Percentiles rank a stretch among this genome's conserved stretches.
Evolutionary conservation across 2,888 invertebrate genomes (phyloP).

Genomic region (Ectropis crepuscularia): DNA sequence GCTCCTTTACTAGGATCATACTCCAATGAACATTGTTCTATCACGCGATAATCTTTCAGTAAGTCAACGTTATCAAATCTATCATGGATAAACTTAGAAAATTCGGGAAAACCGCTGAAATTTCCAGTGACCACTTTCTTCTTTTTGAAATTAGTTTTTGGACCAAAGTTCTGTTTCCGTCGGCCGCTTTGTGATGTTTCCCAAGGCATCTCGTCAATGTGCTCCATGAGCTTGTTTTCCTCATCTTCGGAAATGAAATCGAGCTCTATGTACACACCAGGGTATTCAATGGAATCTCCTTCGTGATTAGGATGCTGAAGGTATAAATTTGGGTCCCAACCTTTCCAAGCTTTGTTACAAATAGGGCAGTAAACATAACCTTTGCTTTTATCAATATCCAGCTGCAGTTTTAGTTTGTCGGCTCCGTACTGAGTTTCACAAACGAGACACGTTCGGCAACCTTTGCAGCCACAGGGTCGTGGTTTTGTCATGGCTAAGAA

Average conservation of each 20-base stretch:
- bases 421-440: conserved; percentile 89
- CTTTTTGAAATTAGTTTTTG: conserved; percentile 99
- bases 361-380: conserved; percentile 90
- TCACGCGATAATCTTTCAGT: conserved; percentile 90
- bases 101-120: conserved; percentile 95
- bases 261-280: conserved; percentile 88
- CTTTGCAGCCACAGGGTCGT: conserved; percentile 96
- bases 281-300: conserved; percentile 85
- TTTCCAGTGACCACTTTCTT: conserved; percentile 90
- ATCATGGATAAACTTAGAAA: conserved; percentile 91
- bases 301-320: conserved; percentile 88
- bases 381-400: conserved; percentile 78
- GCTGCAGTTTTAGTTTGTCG: conserved; percentile 61
- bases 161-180: conserved; percentile 98
- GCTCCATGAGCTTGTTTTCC: conserved; percentile 86
- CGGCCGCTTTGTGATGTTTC: conserved; percentile 97
- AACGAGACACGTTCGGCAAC: conserved; percentile 93
- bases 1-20: conserved; percentile 95
- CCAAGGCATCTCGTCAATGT: conserved; percentile 94
- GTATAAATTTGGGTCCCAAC: conserved; percentile 87
- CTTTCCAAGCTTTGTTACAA: conserved; percentile 91
- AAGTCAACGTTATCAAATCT: conserved; percentile 86
- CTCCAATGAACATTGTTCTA: conserved; percentile 98
- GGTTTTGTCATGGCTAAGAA: conserved; percentile 84
- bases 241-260: conserved; percentile 91